Percentiles rank a stretch among this genome's conserved stretches.
These are phyloP conservation scores for Toxonevra muliebris DNA, from an alignment of 2,888 invertebrate species.

Conservation along the genomic window DNA sequence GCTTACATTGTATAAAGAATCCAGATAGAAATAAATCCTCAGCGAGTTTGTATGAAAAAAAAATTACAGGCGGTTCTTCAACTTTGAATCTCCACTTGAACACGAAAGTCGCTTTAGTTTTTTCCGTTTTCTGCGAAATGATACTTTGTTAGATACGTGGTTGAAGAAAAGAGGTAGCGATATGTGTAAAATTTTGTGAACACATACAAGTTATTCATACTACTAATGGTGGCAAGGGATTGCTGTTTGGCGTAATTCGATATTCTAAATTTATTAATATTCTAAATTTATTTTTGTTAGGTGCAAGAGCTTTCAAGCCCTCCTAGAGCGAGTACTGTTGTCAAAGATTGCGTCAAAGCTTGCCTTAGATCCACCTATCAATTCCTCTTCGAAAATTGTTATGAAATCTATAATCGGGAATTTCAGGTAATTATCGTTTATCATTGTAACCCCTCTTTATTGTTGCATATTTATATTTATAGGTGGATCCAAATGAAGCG, in stretches of 20 bases:
- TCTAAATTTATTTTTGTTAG: constrained; percentile 64
- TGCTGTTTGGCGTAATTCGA: neutral
- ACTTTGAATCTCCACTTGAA: too few relatives aligned
- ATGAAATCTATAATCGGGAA: constrained; percentile 94
- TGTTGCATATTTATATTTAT: constrained; percentile 31
- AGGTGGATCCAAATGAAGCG: constrained; percentile 90
- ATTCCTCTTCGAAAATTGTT: constrained; percentile 98
- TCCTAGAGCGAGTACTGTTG: constrained; percentile 97
- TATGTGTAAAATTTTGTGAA: too few relatives aligned
- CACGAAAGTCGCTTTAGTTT: too few relatives aligned
- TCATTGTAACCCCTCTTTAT: neutral
- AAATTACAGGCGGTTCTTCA: too few relatives aligned
- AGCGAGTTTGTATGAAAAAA: too few relatives aligned
- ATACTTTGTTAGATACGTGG: too few relatives aligned
- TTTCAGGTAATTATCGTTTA: constrained; percentile 74
- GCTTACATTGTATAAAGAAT: too few relatives aligned
- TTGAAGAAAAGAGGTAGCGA: too few relatives aligned
- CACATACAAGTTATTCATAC: too few relatives aligned
- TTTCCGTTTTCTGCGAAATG: too few relatives aligned
- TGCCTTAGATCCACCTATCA: constrained; percentile 99
- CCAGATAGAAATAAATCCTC: too few relatives aligned
- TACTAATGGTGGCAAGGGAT: too few relatives aligned
- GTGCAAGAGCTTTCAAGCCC: constrained; percentile 98
- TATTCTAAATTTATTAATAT: neutral
- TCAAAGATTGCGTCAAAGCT: constrained; percentile 99